phyloP scores from a whole-genome alignment of 1,140 invertebrate species.

The Aporrectodea caliginosa region DNA sequence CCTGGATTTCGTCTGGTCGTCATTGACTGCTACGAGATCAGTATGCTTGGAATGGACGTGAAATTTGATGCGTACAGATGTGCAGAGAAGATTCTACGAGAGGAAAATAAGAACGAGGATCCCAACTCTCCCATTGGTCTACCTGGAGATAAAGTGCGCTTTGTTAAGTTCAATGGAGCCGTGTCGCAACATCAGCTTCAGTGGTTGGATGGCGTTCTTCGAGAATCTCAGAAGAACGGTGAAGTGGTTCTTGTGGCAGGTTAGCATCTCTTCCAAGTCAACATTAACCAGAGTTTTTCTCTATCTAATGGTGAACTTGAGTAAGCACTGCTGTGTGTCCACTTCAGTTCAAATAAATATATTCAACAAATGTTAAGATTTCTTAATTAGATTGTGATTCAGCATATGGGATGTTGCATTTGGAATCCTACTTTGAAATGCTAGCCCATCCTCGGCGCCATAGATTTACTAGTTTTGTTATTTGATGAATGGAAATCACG shows the following conservation, averaged over 20 bases:
- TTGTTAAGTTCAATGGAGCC: constrained; percentile 52
- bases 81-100: constrained; percentile 7
- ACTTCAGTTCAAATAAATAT: no score
- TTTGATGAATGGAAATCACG: no score
- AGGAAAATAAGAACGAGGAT: constrained; percentile 45
- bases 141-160: constrained; percentile 39
- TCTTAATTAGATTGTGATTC: no score
- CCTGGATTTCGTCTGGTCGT: constrained; percentile 44
- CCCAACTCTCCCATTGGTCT: constrained; percentile 45
- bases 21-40: constrained; percentile 52
- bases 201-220: constrained; percentile 43
- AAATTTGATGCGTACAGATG: constrained; percentile 35
- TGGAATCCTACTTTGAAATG: no score
- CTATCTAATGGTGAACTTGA: no score
- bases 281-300: no score
- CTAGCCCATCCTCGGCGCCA: no score
- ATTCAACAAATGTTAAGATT: no score
- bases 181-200: constrained; percentile 44
- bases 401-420: no score
- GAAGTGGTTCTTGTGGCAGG: constrained; percentile 10
- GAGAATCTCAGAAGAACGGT: constrained; percentile 4
- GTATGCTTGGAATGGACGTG: constrained; percentile 43
- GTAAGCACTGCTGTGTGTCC: no score
- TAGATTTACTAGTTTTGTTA: no score
- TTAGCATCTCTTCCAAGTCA: not conserved